Evolutionary conservation across 2,113 vertebrate genomes (phyloP).

Genomic region (Caranx melampygus): DNA sequence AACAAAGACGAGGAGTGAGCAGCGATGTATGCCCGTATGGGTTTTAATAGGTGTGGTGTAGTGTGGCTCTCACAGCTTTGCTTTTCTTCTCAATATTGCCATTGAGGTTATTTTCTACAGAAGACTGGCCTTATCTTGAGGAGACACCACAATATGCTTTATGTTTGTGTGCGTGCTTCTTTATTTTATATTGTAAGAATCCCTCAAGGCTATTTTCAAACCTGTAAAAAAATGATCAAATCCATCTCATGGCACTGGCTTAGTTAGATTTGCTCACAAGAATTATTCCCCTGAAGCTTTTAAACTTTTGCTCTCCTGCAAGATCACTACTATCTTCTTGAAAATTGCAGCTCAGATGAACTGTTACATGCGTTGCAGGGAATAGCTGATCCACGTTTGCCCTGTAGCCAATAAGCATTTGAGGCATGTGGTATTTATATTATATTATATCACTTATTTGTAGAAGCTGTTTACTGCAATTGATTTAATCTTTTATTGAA

Average conservation of each 20-base stretch:
- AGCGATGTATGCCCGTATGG: conserved; percentile 21
- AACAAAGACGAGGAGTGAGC: conserved; percentile 14
- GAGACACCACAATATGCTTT: background rate
- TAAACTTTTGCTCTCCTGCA: background rate
- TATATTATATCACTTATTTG: background rate
- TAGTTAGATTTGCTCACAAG: background rate
- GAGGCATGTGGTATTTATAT: background rate
- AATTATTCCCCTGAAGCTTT: background rate
- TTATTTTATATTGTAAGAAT: background rate
- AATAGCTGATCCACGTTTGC: background rate
- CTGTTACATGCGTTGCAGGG: background rate
- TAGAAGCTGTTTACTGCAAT: background rate
- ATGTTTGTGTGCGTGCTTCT: background rate
- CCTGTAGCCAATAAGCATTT: background rate
- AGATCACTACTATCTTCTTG: background rate
- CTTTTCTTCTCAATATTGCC: background rate
- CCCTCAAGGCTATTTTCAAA: background rate
- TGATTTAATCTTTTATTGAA: background rate
- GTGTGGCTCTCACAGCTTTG: background rate
- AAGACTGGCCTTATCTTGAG: background rate
- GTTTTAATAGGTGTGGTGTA: conserved; percentile 4
- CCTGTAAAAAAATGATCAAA: conserved; percentile 8
- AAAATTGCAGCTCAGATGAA: background rate
- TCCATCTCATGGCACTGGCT: background rate
- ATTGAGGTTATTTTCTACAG: background rate